A percentile compares a stretch with the other conserved stretches of the same genome.
Evolutionary conservation across 2,113 vertebrate genomes (phyloP).

Genomic region (Chionodraco myersi): DNA sequence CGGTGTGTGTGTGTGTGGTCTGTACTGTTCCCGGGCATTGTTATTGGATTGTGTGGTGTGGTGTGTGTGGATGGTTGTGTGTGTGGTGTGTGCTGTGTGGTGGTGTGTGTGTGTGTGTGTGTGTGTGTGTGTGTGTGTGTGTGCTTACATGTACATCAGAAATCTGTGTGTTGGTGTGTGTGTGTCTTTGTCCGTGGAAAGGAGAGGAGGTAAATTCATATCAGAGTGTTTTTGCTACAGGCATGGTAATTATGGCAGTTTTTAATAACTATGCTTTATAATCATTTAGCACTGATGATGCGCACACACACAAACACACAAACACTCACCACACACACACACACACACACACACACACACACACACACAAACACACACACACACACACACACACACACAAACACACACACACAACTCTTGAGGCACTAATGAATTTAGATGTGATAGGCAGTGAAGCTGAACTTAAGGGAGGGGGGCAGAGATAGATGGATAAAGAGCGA

Average conservation of each 20-base stretch:
- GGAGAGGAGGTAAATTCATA: constrained; percentile 75
- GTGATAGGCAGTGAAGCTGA: constrained; percentile 80
- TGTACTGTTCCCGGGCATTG: too few species aligned
- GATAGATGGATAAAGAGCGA: constrained; percentile 59
- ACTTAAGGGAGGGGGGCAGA: constrained; percentile 57
- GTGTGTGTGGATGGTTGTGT: constrained; percentile 44
- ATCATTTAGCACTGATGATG: constrained; percentile 78
- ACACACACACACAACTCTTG: constrained; percentile 56
- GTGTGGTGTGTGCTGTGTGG: constrained; percentile 24
- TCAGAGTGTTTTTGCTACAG: constrained; percentile 78
- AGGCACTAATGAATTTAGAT: constrained; percentile 83
- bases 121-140: constrained; percentile 38
- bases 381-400: constrained; percentile 32
- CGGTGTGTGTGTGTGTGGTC: constrained; percentile 53
- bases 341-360: constrained; percentile 24
- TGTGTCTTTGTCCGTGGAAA: constrained; percentile 65
- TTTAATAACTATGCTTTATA: constrained; percentile 84
- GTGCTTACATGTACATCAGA: constrained; percentile 26
- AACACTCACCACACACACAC: neutral
- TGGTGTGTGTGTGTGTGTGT: constrained; percentile 42
- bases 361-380: constrained; percentile 28
- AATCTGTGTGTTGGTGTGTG: constrained; percentile 39
- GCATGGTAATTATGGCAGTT: constrained; percentile 78
- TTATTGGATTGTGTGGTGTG: too few species aligned
- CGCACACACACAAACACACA: constrained; percentile 30